Evolutionary conservation across 2,113 vertebrate species (phyloP).

Genomic region (Sitta europaea): DNA sequence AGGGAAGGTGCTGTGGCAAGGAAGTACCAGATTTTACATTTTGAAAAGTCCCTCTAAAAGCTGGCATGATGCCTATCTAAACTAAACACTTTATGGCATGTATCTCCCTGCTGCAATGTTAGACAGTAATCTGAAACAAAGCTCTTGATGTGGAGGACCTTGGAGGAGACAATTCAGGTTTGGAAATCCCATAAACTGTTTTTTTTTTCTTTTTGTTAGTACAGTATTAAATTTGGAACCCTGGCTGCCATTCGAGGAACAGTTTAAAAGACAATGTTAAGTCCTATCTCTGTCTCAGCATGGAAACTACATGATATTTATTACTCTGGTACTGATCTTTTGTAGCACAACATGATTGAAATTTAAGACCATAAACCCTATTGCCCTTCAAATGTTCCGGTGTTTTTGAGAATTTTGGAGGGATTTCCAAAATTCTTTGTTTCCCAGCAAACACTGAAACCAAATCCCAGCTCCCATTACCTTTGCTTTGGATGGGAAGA

Average conservation of each 20-base stretch:
- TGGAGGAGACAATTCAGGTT: neutral
- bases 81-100: neutral
- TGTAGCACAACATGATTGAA: neutral
- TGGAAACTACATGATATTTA: neutral
- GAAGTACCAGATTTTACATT: neutral
- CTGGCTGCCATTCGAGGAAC: neutral
- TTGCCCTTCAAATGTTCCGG: neutral
- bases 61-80: neutral
- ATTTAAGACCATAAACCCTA: neutral
- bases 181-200: neutral
- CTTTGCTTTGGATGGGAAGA: neutral
- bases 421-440: neutral
- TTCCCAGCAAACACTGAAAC: neutral
- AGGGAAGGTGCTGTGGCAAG: neutral
- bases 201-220: neutral
- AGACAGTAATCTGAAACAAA: neutral
- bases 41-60: neutral
- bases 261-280: neutral
- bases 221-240: neutral
- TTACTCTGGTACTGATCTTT: neutral
- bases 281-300: neutral
- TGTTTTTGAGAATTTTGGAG: neutral
- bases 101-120: neutral
- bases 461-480: rapidly evolving
- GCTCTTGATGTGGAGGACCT: neutral